Evolutionary conservation across 2,113 vertebrate genomes (phyloP).

Genomic region (Stigmatopora nigra): DNA sequence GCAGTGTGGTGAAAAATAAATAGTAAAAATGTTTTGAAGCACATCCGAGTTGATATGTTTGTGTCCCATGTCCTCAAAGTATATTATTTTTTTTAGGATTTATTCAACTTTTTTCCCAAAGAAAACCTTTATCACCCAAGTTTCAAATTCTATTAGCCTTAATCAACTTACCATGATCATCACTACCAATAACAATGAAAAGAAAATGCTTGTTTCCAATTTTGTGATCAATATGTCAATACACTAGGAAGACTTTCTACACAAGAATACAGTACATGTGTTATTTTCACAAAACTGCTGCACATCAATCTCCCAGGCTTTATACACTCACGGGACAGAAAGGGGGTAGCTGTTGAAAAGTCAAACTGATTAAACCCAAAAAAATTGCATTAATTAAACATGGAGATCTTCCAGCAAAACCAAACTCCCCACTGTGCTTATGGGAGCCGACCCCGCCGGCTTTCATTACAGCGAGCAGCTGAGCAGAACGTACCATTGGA

Average conservation of each 20-base stretch:
- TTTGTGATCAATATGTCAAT: too few relatives aligned
- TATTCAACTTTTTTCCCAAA: too few relatives aligned
- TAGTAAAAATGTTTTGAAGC: background rate
- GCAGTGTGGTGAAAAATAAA: conserved; percentile 20
- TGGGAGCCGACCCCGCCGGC: conserved; percentile 63
- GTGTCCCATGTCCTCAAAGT: too few relatives aligned
- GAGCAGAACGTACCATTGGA: conserved; percentile 65
- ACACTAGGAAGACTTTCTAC: too few relatives aligned
- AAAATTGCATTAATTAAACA: conserved; percentile 70
- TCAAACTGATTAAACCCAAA: conserved; percentile 19
- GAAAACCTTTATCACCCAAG: too few relatives aligned
- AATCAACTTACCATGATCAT: too few relatives aligned
- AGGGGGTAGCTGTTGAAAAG: conserved; percentile 24
- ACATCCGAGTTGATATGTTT: background rate
- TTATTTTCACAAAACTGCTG: background rate
- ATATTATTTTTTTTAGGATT: too few relatives aligned
- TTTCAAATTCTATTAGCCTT: too few relatives aligned
- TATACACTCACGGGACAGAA: background rate
- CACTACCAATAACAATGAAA: background rate
- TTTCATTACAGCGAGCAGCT: conserved; percentile 74
- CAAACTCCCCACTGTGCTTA: conserved; percentile 62
- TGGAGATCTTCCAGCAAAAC: conserved; percentile 56
- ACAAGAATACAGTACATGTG: too few relatives aligned
- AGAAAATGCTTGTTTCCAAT: too few relatives aligned
- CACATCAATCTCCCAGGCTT: background rate